Evolutionary conservation across 2,888 invertebrate species (phyloP).

Genomic region (Tenthredo distinguenda): DNA sequence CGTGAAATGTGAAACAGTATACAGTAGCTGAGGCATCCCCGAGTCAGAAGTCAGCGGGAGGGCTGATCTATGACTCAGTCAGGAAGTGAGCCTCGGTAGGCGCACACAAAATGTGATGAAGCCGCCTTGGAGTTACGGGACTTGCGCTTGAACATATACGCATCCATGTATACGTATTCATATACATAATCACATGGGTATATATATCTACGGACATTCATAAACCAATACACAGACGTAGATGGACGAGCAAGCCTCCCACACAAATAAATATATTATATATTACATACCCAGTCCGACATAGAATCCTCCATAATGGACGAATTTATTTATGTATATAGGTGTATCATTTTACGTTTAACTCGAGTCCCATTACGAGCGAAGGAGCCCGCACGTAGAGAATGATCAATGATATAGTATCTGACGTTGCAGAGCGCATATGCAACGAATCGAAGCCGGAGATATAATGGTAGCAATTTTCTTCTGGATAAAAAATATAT

Average conservation of each 20-base stretch:
- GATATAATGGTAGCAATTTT: slow-evolving; percentile 12
- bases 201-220: background rate
- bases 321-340: slow-evolving; percentile 41
- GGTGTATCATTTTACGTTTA: slow-evolving; percentile 47
- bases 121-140: slow-evolving; percentile 43
- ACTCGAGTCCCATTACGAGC: slow-evolving; percentile 18
- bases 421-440: slow-evolving; percentile 6
- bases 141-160: slow-evolving; percentile 11
- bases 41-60: slow-evolving; percentile 51
- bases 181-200: slow-evolving; percentile 10
- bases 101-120: slow-evolving; percentile 61
- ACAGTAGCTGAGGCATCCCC: slow-evolving; percentile 45
- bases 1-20: slow-evolving; percentile 50
- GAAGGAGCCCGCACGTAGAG: slow-evolving; percentile 27
- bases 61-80: slow-evolving; percentile 72
- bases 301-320: slow-evolving; percentile 39
- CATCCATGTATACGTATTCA: background rate
- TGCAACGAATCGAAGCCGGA: background rate
- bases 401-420: slow-evolving; percentile 36
- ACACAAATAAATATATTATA: background rate
- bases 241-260: slow-evolving; percentile 4
- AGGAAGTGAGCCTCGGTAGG: slow-evolving; percentile 67
- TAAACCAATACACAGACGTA: background rate
- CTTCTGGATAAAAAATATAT: background rate
- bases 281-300: slow-evolving; percentile 6